Percentiles rank a stretch among this genome's conserved stretches.
These are phyloP conservation scores for Trichacis sp. DNA, from an alignment of 2,888 invertebrate genomes.

Conservation along the genomic window DNA sequence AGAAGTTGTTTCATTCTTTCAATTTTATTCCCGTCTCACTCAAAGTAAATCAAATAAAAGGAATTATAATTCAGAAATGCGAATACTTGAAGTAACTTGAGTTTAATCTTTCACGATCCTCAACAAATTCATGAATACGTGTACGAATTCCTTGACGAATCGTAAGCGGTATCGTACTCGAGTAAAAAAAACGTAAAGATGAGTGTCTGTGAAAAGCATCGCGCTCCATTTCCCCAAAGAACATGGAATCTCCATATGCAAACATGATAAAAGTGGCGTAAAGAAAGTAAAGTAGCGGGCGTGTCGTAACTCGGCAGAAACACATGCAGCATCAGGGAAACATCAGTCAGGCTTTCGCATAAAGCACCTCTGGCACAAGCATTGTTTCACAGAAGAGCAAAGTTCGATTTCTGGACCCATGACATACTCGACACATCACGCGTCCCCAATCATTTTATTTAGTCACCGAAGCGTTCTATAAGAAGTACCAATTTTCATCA, in stretches of 20 bases:
- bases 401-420: constrained; percentile 16
- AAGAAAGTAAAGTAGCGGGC: constrained; percentile 8
- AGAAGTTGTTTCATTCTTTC: too few relatives aligned
- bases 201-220: constrained; percentile 24
- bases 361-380: constrained; percentile 31
- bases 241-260: constrained; percentile 47
- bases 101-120: too few relatives aligned
- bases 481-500: constrained; percentile 13
- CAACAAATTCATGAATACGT: too few relatives aligned
- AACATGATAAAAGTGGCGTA: constrained; percentile 31
- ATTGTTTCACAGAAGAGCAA: constrained; percentile 32
- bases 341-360: constrained; percentile 23
- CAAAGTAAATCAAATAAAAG: too few relatives aligned
- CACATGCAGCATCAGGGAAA: constrained; percentile 23
- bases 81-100: too few relatives aligned
- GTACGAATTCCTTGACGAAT: too few relatives aligned
- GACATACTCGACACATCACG: constrained; percentile 25
- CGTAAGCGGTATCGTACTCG: neutral
- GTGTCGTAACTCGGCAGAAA: constrained; percentile 22
- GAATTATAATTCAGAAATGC: too few relatives aligned
- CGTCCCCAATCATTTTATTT: constrained; percentile 20
- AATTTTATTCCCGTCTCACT: too few relatives aligned
- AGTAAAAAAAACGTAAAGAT: constrained; percentile 17
- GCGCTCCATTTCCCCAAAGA: constrained; percentile 42
- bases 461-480: constrained; percentile 11